phyloP scores from a whole-genome alignment of 1,140 invertebrate genomes.

The Sitophilus oryzae region DNA sequence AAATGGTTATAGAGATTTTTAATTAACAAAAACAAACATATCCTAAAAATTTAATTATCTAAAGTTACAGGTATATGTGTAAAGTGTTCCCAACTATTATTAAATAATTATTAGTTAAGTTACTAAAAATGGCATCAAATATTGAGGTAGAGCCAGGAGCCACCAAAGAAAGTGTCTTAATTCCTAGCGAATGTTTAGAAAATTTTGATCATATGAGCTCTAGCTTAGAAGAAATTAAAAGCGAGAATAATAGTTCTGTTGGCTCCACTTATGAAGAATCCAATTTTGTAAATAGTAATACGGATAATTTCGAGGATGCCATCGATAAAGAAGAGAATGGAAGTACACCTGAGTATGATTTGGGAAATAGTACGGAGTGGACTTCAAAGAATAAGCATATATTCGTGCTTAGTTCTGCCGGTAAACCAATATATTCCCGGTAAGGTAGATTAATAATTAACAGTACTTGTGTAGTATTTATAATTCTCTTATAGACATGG shows the following conservation, averaged over 20 bases:
- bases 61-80: too few species aligned
- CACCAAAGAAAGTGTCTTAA: slow-evolving; percentile 57
- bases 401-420: slow-evolving; percentile 90
- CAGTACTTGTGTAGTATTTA: not conserved
- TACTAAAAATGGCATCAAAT: slow-evolving; percentile 28
- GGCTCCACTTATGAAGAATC: slow-evolving; percentile 41
- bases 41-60: too few species aligned
- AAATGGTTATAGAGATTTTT: too few species aligned
- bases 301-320: slow-evolving; percentile 33
- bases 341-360: slow-evolving; percentile 45
- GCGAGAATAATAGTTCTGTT: slow-evolving; percentile 40
- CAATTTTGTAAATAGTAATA: slow-evolving; percentile 41
- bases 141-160: slow-evolving; percentile 46
- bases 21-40: too few species aligned
- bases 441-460: slow-evolving; percentile 38
- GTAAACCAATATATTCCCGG: slow-evolving; percentile 94
- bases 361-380: slow-evolving; percentile 62
- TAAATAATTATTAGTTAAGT: too few species aligned
- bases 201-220: slow-evolving; percentile 62
- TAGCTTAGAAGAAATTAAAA: slow-evolving; percentile 53
- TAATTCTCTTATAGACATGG: slow-evolving; percentile 67
- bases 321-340: slow-evolving; percentile 19
- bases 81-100: too few species aligned
- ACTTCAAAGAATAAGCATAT: slow-evolving; percentile 82
- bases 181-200: slow-evolving; percentile 63